Conservation (phyloP, 2,113 vertebrate species). For the Pelobates fuscus region DNA sequence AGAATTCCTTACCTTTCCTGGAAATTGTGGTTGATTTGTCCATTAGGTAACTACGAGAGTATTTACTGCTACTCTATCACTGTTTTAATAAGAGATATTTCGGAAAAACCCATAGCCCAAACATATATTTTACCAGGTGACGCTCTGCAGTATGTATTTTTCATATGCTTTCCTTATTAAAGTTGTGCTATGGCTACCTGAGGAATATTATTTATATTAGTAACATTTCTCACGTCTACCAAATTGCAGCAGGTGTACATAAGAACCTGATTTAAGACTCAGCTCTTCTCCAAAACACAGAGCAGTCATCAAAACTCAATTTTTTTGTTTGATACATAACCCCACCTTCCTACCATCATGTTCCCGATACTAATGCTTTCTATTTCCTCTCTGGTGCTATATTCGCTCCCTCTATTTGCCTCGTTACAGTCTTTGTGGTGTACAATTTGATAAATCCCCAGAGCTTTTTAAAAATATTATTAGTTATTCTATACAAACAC, state of each 20-base stretch:
- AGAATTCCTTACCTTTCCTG: background rate
- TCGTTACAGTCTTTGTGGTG: no score
- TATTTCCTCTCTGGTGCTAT: background rate
- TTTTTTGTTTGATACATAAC: background rate
- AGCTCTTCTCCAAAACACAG: background rate
- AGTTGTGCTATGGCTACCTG: background rate
- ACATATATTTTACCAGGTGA: background rate
- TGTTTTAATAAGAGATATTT: background rate
- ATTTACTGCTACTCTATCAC: background rate
- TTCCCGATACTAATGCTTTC: background rate
- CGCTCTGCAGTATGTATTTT: background rate
- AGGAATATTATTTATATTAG: background rate
- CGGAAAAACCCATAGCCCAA: background rate
- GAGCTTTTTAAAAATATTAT: no score
- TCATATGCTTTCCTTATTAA: background rate
- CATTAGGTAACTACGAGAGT: background rate
- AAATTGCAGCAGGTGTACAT: background rate
- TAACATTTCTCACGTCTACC: background rate
- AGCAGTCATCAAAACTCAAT: background rate
- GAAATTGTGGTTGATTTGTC: background rate
- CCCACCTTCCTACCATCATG: background rate
- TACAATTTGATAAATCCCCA: no score
- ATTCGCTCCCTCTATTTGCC: background rate
- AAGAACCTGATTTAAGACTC: background rate
- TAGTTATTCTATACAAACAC: no score